A percentile compares a stretch with the other conserved stretches of the same genome.
Evolutionary conservation across 2,888 invertebrate genomes (phyloP).

Genomic region (Scaptomyza flava): DNA sequence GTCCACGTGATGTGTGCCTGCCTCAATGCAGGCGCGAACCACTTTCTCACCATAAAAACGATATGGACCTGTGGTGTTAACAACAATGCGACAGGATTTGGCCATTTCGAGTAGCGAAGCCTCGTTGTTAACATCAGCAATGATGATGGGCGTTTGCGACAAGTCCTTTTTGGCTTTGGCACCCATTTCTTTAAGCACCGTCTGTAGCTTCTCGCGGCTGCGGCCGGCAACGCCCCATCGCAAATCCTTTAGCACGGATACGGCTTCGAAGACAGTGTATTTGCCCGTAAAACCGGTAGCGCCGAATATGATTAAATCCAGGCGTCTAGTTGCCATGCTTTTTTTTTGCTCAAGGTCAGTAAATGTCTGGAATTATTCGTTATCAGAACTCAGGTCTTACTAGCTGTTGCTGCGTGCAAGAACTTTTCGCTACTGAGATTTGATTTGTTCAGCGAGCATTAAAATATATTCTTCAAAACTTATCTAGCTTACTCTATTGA

Average conservation of each 20-base stretch:
- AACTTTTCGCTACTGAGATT: constrained; percentile 42
- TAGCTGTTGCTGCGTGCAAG: constrained; percentile 28
- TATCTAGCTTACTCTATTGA: constrained; percentile 7
- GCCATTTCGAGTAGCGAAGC: constrained; percentile 93
- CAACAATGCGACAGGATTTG: constrained; percentile 89
- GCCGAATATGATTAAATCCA: constrained; percentile 96
- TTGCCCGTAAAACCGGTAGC: constrained; percentile 97
- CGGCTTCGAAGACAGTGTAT: constrained; percentile 90
- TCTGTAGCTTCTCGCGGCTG: constrained; percentile 85
- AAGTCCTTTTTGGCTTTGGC: constrained; percentile 85
- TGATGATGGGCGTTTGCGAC: constrained; percentile 88
- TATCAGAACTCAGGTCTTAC: constrained; percentile 36
- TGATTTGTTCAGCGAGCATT: background rate
- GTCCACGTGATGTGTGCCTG: constrained; percentile 94
- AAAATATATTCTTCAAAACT: constrained; percentile 7
- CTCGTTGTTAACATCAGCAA: constrained; percentile 91
- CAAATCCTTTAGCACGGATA: constrained; percentile 85
- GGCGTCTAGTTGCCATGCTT: constrained; percentile 75
- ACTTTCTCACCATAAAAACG: constrained; percentile 95
- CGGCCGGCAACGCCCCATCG: constrained; percentile 97
- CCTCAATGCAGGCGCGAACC: constrained; percentile 92
- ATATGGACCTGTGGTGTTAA: constrained; percentile 97
- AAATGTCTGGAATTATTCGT: constrained; percentile 25
- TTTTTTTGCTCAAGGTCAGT: constrained; percentile 44
- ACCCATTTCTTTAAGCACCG: constrained; percentile 85